Evolutionary conservation across 2,113 vertebrate genomes (phyloP).

Genomic region (Nannobrachium achirus): DNA sequence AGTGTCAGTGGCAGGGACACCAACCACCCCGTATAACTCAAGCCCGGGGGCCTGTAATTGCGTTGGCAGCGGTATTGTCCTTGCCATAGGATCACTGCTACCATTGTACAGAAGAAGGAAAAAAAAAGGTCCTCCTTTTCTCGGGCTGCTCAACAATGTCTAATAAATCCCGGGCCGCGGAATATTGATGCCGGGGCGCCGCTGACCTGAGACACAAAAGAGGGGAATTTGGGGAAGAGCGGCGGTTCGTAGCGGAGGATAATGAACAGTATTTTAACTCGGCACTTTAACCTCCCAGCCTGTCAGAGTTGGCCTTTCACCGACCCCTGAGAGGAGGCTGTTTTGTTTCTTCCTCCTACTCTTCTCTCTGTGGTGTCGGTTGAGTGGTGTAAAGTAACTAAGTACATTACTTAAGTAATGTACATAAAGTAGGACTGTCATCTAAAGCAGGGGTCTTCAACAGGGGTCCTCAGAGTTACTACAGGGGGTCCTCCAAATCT

Average conservation of each 20-base stretch:
- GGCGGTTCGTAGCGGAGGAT: conserved; percentile 82
- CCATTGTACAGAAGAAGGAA: conserved; percentile 81
- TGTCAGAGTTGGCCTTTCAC: conserved; percentile 99
- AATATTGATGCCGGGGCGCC: conserved; percentile 92
- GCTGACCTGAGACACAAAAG: conserved; percentile 96
- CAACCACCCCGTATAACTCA: conserved; percentile 70
- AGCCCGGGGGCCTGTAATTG: conserved; percentile 71
- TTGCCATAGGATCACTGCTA: conserved; percentile 85
- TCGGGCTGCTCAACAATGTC: conserved; percentile 85
- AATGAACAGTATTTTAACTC: conserved; percentile 99
- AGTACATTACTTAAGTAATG: no score
- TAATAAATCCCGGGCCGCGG: conserved; percentile 94
- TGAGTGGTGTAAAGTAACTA: no score
- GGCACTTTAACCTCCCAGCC: conserved; percentile 98
- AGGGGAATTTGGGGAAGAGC: conserved; percentile 94
- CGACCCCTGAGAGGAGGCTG: conserved; percentile 96
- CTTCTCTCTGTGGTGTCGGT: conserved; percentile 38
- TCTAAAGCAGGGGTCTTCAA: no score
- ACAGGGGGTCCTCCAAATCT: no score
- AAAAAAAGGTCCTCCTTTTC: conserved; percentile 76
- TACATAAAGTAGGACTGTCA: no score
- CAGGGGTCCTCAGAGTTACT: no score
- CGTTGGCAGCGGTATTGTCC: conserved; percentile 78
- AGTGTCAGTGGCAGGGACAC: conserved; percentile 60
- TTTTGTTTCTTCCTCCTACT: conserved; percentile 66